Percentiles rank a stretch among this genome's conserved stretches.
Conservation (phyloP, 35 echinoderm and acorn worm species). For the Lytechinus variegatus region DNA sequence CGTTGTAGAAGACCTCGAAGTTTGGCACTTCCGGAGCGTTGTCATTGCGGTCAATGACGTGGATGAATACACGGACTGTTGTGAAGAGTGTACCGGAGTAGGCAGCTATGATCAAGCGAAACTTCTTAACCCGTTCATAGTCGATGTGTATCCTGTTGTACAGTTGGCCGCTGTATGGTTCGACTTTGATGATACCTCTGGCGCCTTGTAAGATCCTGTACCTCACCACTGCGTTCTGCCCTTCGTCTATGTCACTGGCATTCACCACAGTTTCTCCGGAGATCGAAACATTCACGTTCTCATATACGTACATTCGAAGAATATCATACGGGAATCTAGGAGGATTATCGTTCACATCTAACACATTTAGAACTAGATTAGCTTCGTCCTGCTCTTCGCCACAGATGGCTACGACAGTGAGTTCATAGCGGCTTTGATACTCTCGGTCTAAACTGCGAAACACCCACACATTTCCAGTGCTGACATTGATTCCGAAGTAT, state of each 20-base stretch:
- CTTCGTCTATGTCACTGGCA: slow-evolving; percentile 76
- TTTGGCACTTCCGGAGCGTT: slow-evolving; percentile 77
- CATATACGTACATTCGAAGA: slow-evolving; percentile 73
- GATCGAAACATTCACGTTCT: slow-evolving; percentile 65
- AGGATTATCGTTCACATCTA: slow-evolving; percentile 85
- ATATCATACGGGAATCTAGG: slow-evolving; percentile 78
- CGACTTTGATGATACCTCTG: slow-evolving; percentile 63
- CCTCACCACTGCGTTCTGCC: slow-evolving; percentile 68
- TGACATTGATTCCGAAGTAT: slow-evolving; percentile 61
- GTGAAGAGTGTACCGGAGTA: slow-evolving; percentile 74
- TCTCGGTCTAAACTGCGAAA: slow-evolving; percentile 73
- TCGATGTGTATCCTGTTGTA: slow-evolving; percentile 71
- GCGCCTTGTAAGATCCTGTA: slow-evolving; percentile 67
- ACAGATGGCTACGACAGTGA: slow-evolving; percentile 51
- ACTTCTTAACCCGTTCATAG: slow-evolving; percentile 72
- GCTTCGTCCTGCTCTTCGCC: slow-evolving; percentile 35
- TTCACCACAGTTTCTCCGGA: slow-evolving; percentile 60
- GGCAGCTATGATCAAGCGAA: slow-evolving; percentile 69
- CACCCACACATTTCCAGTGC: slow-evolving; percentile 58
- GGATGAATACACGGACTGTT: slow-evolving; percentile 68
- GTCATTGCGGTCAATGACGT: slow-evolving; percentile 77
- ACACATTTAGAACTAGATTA: slow-evolving; percentile 52
- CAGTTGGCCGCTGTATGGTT: slow-evolving; percentile 57
- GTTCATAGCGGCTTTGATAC: slow-evolving; percentile 53
- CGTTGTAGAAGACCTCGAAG: slow-evolving; percentile 90